Base-by-base conservation (phyloP, 1,140 invertebrate species). In the Hydropsyche tenuis region DNA sequence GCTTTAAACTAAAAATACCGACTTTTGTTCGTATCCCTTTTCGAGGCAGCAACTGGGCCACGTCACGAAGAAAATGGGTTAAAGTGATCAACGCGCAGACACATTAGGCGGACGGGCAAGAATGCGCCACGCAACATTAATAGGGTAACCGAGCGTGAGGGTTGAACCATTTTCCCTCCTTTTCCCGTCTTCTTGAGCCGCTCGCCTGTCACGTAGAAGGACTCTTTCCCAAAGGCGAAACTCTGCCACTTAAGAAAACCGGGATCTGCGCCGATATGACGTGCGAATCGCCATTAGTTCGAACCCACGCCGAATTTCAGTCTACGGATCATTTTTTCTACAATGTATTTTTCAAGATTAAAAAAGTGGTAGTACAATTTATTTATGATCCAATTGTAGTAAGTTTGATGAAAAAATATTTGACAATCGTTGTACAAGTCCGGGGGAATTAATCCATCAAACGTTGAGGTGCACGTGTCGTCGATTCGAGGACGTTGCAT, bases 111-210 rank as follows among this genome's bases (percentile, higher is more conserved):
- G 22, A 53, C 20, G 51, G 51, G 20, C 56, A 60, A 27, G 23
- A 60, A 60, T 60, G 23, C 56, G 56, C 56, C 22, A 60, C 56
- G 56, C 56, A 60, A 60, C 56, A 60, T 60, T 60, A 60, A 60
- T 60, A 60, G 14, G 56, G 22, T 25, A 60, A 60, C 56, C 56
- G 56, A 60, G 3, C 56, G 23, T 53, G 22, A 60, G 23, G 23
- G 56, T 25, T 23, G 56, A 25, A 53, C 51, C 51, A 53, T 53
- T 53, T 53, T 18, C 51, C 18, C 51, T n/a, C n/a, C n/a, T n/a
- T n/a, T n/a, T n/a, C n/a, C n/a, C 22, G 51, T 53, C 12, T 43
- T 43, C 51, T 22, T 53, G 51, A 20, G 18, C 9, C 30, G 30
- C 3, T 37, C 9, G 56, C 22, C 23, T 60, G 56, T 60, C 56